Evolutionary conservation across 2,888 invertebrate genomes (phyloP).

Genomic region (Phalera bucephala): DNA sequence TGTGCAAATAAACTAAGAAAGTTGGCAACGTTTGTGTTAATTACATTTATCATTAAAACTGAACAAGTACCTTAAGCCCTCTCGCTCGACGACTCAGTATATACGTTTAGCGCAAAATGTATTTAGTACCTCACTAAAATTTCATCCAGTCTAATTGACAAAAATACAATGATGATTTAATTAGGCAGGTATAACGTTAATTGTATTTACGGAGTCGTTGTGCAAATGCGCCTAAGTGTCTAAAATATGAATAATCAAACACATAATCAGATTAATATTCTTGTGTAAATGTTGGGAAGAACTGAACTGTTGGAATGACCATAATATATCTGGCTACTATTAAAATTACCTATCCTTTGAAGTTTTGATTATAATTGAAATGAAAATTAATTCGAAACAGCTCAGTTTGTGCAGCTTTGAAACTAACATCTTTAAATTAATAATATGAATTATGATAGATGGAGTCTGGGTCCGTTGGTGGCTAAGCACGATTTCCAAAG

Average conservation of each 20-base stretch:
- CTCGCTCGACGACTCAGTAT: too few relatives aligned
- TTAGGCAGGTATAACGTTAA: too few relatives aligned
- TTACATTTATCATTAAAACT: slow-evolving; percentile 74
- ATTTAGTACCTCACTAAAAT: too few relatives aligned
- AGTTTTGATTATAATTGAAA: slow-evolving; percentile 40
- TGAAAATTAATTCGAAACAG: slow-evolving; percentile 21
- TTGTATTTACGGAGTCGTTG: too few relatives aligned
- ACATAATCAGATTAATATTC: slow-evolving; percentile 48
- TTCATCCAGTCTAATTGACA: too few relatives aligned
- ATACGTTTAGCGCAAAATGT: too few relatives aligned
- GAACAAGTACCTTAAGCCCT: slow-evolving; percentile 77
- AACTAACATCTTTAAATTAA: slow-evolving; percentile 20
- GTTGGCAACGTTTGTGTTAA: slow-evolving; percentile 76
- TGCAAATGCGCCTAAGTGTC: too few relatives aligned
- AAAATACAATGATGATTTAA: too few relatives aligned
- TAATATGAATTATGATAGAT: too few relatives aligned
- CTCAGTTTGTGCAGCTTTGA: slow-evolving; percentile 29
- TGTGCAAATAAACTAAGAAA: slow-evolving; percentile 81
- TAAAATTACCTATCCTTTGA: slow-evolving; percentile 52
- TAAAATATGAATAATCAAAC: slow-evolving; percentile 79
- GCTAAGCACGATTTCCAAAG: too few relatives aligned
- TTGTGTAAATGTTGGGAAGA: slow-evolving; percentile 40
- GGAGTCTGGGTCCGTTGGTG: too few relatives aligned
- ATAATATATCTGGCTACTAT: slow-evolving; percentile 32
- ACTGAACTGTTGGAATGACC: slow-evolving; percentile 38